Conservation (phyloP, 2,888 invertebrate species). For the Dione juno region DNA sequence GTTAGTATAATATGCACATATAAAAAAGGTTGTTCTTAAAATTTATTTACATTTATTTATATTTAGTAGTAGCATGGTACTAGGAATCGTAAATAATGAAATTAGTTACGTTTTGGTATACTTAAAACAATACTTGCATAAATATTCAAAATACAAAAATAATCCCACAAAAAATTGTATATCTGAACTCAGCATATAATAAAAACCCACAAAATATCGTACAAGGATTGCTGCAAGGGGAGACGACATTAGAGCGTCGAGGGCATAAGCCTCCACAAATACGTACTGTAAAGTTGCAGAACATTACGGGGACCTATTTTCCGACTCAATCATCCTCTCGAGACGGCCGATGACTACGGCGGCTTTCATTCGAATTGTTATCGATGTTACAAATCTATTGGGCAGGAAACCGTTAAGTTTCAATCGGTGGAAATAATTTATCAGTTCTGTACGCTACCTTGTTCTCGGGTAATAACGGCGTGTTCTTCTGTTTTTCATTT, state of each 20-base stretch:
- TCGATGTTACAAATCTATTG: conserved; percentile 48
- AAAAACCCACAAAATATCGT: conserved; percentile 21
- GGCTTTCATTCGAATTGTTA: conserved; percentile 46
- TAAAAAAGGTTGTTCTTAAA: conserved; percentile 1
- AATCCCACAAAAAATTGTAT: not conserved
- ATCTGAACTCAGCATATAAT: not conserved
- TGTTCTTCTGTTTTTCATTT: conserved; percentile 28
- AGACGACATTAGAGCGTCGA: conserved; percentile 38
- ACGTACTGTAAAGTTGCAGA: conserved; percentile 49
- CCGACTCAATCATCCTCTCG: conserved; percentile 79
- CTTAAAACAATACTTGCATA: too few species aligned
- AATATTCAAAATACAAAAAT: too few species aligned
- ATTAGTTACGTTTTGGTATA: too few species aligned
- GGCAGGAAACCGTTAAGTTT: conserved; percentile 44
- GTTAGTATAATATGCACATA: conserved; percentile 14
- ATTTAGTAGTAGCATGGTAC: not conserved
- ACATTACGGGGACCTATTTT: conserved; percentile 66
- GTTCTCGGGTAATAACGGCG: conserved; percentile 32
- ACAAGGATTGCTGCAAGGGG: conserved; percentile 19
- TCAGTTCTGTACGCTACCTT: conserved; percentile 39
- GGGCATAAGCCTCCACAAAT: conserved; percentile 49
- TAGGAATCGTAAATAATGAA: too few species aligned
- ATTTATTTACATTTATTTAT: conserved; percentile 1
- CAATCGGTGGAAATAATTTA: conserved; percentile 46
- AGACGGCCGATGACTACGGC: conserved; percentile 73